Conservation (phyloP, 1,140 invertebrate species). For the Macrobrachium rosenbergii region DNA sequence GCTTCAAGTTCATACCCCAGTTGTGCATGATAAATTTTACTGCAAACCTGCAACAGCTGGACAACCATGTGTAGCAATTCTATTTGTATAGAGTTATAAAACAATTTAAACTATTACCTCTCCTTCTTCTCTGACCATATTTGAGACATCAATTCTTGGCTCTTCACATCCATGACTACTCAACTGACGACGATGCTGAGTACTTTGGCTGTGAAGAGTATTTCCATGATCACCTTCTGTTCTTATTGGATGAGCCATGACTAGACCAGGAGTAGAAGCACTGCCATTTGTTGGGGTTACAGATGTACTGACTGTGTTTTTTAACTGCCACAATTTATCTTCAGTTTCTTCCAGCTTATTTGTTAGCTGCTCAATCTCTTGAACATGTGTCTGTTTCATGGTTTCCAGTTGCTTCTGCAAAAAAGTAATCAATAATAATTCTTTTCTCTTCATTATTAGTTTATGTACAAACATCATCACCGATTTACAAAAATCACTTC, state of each 20-base stretch:
- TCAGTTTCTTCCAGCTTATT: conserved; percentile 49
- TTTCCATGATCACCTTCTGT: conserved; percentile 19
- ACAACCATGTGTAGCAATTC: not conserved
- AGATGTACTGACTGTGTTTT: conserved; percentile 36
- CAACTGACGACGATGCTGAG: conserved; percentile 33
- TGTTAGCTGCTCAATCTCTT: conserved; percentile 44
- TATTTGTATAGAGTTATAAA: not conserved
- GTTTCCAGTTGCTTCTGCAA: conserved; percentile 53
- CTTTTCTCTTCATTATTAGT: too few relatives aligned
- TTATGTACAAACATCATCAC: not conserved
- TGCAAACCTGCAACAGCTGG: not conserved
- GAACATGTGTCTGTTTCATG: conserved; percentile 29
- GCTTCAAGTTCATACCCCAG: too few relatives aligned
- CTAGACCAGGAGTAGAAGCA: not conserved
- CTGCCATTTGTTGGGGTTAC: conserved; percentile 14
- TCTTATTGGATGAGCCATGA: not conserved
- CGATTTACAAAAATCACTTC: too few relatives aligned
- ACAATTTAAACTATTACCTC: conserved; percentile 46
- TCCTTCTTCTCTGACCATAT: conserved; percentile 64
- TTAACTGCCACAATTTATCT: conserved; percentile 56
- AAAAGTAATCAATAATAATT: conserved; percentile 4
- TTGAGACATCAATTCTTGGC: conserved; percentile 61
- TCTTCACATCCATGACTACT: conserved; percentile 59
- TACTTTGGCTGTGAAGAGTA: not conserved
- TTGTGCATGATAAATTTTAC: not conserved